A percentile compares a stretch with the other conserved stretches of the same genome.
Conservation (phyloP, 2,113 vertebrate genomes). For the Rhinoptilus africanus region DNA sequence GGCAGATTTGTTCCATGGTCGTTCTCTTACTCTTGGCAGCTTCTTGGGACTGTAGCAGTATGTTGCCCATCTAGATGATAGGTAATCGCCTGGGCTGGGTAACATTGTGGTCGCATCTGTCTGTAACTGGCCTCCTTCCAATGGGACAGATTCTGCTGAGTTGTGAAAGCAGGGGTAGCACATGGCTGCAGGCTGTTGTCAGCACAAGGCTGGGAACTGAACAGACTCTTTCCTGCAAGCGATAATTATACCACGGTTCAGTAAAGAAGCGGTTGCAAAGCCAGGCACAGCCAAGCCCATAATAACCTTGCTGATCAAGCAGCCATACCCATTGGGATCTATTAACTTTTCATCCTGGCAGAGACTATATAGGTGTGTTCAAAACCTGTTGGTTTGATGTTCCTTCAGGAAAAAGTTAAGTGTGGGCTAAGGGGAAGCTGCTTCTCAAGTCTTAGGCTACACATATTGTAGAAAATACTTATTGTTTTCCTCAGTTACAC, state of each 20-base stretch:
- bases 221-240: not conserved
- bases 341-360: not conserved
- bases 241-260: not conserved
- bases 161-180: not conserved
- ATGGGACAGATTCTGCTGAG: not conserved
- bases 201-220: not conserved
- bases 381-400: not conserved
- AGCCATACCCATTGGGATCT: not conserved
- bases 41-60: not conserved
- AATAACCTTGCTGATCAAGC: conserved; percentile 1
- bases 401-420: not conserved
- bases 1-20: not conserved
- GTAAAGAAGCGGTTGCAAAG: not conserved
- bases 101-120: not conserved
- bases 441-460: not conserved
- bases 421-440: not conserved
- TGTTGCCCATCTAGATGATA: not conserved
- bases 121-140: not conserved
- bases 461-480: not conserved
- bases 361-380: not conserved
- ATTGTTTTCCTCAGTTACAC: not conserved
- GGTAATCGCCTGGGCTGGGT: not conserved
- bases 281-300: not conserved
- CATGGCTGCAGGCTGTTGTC: not conserved
- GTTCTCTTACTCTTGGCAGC: not conserved